Percentiles rank a stretch among this genome's conserved stretches.
phyloP scores from a whole-genome alignment of 2,797 vertebrate species.

The Rallus crepitans region DNA sequence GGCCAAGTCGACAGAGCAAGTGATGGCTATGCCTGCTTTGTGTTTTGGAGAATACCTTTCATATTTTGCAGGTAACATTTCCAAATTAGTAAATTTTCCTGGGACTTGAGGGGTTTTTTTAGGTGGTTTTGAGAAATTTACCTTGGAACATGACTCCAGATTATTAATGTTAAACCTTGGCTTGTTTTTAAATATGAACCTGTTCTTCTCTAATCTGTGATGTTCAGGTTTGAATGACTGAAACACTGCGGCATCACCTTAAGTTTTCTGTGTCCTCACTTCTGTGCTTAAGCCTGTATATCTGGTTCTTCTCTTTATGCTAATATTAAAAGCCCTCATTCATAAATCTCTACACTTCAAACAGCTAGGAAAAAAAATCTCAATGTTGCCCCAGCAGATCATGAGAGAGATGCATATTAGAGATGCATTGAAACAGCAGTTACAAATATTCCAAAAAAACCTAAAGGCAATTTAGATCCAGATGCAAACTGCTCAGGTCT shows the following conservation, averaged over 20 bases:
- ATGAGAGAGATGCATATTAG: background rate
- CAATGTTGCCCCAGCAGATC: background rate
- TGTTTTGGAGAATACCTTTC: background rate
- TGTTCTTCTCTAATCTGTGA: background rate
- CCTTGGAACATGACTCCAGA: background rate
- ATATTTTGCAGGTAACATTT: background rate
- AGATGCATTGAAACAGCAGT: background rate
- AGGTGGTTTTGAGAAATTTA: background rate
- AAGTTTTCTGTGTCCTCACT: background rate
- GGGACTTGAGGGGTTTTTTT: accelerated
- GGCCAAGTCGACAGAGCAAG: background rate
- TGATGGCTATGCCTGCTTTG: accelerated
- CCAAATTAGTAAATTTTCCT: background rate
- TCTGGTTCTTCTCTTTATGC: background rate
- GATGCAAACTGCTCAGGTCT: constrained; percentile 11
- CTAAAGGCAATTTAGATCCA: constrained; percentile 20
- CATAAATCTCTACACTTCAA: background rate
- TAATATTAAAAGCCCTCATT: background rate
- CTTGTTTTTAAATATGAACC: background rate
- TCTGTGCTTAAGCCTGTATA: background rate
- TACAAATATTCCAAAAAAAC: background rate
- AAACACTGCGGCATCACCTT: background rate
- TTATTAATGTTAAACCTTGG: background rate
- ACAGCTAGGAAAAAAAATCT: background rate
- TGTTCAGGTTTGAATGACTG: background rate